Evolutionary conservation across 1,140 invertebrate genomes (phyloP).

Genomic region (Cydia amplana): DNA sequence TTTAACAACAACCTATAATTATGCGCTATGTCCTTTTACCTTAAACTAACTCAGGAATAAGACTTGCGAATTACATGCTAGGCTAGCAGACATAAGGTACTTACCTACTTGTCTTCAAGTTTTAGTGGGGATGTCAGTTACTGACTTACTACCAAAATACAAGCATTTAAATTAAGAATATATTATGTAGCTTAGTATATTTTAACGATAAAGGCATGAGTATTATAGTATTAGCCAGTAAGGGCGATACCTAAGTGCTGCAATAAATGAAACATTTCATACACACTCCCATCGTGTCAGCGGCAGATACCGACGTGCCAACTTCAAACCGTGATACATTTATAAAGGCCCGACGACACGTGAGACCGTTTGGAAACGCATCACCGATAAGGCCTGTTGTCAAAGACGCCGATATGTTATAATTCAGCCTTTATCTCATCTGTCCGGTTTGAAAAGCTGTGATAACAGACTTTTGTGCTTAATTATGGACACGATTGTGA

Average conservation of each 20-base stretch:
- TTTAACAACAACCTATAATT: too few species aligned
- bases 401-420: slow-evolving; percentile 49
- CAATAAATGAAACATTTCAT: slow-evolving; percentile 27
- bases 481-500: slow-evolving; percentile 24
- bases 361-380: not conserved
- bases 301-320: slow-evolving; percentile 7
- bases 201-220: too few species aligned
- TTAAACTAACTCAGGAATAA: too few species aligned
- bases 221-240: not conserved
- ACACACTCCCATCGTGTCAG: slow-evolving; percentile 17
- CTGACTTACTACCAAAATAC: too few species aligned
- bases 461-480: slow-evolving; percentile 46
- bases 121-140: too few species aligned
- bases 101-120: too few species aligned
- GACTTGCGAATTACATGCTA: too few species aligned
- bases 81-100: too few species aligned
- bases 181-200: too few species aligned
- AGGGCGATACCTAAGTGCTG: not conserved
- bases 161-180: too few species aligned
- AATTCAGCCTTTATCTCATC: slow-evolving; percentile 49
- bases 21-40: too few species aligned
- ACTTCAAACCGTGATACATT: not conserved
- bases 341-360: not conserved
- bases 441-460: slow-evolving; percentile 52
- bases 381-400: slow-evolving; percentile 41